Conservation (phyloP, 2,797 vertebrate genomes). For the Cossypha niveicapilla region DNA sequence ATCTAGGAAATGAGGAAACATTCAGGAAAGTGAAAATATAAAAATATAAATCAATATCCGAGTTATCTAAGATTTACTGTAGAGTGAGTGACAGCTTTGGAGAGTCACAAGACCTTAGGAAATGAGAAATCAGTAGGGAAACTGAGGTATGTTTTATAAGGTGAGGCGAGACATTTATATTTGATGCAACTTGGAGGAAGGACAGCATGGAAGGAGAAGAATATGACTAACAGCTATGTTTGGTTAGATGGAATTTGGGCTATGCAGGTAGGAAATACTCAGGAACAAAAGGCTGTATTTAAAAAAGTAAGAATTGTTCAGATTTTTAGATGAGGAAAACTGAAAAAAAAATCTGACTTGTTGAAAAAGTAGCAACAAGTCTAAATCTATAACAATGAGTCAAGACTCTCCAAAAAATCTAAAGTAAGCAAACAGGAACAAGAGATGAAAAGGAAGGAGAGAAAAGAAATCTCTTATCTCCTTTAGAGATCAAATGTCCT, state of each 20-base stretch:
- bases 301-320: not conserved
- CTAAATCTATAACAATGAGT: not conserved
- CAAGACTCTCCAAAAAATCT: not conserved
- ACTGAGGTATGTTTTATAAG: not conserved
- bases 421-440: not conserved
- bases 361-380: not conserved
- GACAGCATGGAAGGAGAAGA: not conserved
- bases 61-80: not conserved
- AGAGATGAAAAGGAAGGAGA: not conserved
- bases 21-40: not conserved
- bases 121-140: not conserved
- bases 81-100: not conserved
- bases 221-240: not conserved
- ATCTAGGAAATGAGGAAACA: not conserved
- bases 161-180: not conserved
- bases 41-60: not conserved
- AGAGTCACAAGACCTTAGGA: not conserved
- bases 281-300: not conserved
- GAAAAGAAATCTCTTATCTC: not conserved
- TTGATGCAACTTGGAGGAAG: not conserved
- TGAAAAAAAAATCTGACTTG: not conserved
- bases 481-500: too few species aligned
- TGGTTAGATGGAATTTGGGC: not conserved
- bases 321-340: not conserved
- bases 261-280: rapidly evolving